phyloP scores from a whole-genome alignment of 2,797 vertebrate genomes.

The Tympanoctomys barrerae region DNA sequence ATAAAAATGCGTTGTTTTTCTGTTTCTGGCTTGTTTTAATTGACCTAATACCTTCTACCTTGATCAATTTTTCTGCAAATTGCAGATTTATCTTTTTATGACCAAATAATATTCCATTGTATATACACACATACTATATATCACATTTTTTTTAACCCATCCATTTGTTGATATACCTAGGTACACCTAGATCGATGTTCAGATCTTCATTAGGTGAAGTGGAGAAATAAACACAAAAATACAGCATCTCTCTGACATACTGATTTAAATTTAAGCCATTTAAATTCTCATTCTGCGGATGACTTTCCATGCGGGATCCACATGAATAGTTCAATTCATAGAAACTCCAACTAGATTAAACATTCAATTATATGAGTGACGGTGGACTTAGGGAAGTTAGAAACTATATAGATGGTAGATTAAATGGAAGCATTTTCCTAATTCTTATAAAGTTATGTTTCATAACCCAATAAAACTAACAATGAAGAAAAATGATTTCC shows the following conservation, averaged over 20 bases:
- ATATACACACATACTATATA: background rate
- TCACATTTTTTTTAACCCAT: background rate
- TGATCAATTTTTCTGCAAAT: background rate
- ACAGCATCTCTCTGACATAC: background rate
- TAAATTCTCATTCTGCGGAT: background rate
- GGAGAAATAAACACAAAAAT: background rate
- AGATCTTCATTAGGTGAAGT: background rate
- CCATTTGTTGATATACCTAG: background rate
- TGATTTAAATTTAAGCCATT: background rate
- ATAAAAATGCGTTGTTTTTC: background rate
- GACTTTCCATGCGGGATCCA: background rate
- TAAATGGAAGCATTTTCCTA: background rate
- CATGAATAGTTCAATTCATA: background rate
- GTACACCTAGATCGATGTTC: background rate
- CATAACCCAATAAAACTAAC: background rate
- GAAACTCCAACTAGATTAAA: background rate
- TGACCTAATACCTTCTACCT: background rate
- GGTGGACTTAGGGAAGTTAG: background rate
- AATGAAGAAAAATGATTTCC: slow-evolving; percentile 10
- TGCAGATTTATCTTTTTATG: background rate
- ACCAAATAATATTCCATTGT: background rate
- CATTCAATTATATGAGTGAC: background rate
- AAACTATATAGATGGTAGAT: background rate
- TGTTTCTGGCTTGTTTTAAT: background rate
- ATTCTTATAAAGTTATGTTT: background rate